Conservation (phyloP, 92 coral and sea anemone genomes). For the Hydrozoanthus gracilis region DNA sequence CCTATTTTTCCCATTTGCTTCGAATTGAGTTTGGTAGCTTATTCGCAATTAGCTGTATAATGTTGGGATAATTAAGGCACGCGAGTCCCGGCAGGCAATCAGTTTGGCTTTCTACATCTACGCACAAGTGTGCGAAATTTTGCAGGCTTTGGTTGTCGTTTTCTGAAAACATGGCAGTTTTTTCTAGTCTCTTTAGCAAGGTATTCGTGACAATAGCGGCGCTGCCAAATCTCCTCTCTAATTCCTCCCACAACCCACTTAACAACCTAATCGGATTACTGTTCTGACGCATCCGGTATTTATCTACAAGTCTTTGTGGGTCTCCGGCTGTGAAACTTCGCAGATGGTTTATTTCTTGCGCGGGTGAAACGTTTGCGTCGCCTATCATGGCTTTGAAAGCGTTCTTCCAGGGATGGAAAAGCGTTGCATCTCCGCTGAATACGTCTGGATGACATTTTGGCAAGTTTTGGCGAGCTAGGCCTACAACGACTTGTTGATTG, state of each 20-base stretch:
- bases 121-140: constrained; percentile 59
- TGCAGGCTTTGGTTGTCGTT: constrained; percentile 47
- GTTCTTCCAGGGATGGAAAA: constrained; percentile 69
- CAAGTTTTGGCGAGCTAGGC: constrained; percentile 47
- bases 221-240: constrained; percentile 62
- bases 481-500: constrained; percentile 43
- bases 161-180: constrained; percentile 49
- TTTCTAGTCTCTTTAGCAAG: constrained; percentile 47
- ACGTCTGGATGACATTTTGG: constrained; percentile 69
- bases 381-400: constrained; percentile 56
- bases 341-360: constrained; percentile 58
- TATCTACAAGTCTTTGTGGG: constrained; percentile 58
- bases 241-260: constrained; percentile 49
- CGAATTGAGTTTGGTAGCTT: constrained; percentile 36
- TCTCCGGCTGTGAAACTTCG: constrained; percentile 51
- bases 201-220: constrained; percentile 51
- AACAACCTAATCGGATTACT: constrained; percentile 42
- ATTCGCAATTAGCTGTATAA: constrained; percentile 53
- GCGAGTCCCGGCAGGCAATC: constrained; percentile 56
- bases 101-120: constrained; percentile 59
- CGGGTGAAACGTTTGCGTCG: constrained; percentile 54
- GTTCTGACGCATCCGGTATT: constrained; percentile 56
- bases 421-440: constrained; percentile 63
- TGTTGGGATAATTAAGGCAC: constrained; percentile 61
- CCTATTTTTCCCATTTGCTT: constrained; percentile 54